Conservation (phyloP, 2,888 invertebrate genomes). For the Dryococelus australis region DNA sequence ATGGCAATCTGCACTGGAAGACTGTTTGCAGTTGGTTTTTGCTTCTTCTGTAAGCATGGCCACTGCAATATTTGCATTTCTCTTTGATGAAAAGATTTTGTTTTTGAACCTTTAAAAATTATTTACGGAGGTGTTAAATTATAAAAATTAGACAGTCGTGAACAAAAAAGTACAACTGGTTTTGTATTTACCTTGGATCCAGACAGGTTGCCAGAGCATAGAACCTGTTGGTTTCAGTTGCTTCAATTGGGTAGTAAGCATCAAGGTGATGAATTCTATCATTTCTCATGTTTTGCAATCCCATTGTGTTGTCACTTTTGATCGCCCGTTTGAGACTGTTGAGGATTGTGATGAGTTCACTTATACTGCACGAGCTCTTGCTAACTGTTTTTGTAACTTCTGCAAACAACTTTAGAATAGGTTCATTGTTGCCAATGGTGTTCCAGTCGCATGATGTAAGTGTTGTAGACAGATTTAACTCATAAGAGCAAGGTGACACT, state of each 20-base stretch:
- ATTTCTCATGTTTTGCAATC: neutral
- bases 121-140: neutral
- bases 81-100: neutral
- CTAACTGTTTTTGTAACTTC: neutral
- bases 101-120: neutral
- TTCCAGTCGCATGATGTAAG: neutral
- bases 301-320: neutral
- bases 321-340: neutral
- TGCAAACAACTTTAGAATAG: neutral
- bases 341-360: neutral
- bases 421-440: neutral
- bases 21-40: neutral
- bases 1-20: neutral
- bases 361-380: neutral
- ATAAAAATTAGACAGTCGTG: neutral
- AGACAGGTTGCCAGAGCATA: neutral
- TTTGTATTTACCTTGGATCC: neutral
- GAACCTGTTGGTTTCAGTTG: too few species aligned
- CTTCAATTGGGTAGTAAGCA: neutral
- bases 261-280: neutral
- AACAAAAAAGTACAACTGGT: neutral
- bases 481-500: neutral
- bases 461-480: neutral
- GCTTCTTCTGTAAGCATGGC: neutral
- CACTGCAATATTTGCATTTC: neutral